Base-by-base conservation (phyloP, 1,140 invertebrate species). In the Steinernema khuongi region DNA sequence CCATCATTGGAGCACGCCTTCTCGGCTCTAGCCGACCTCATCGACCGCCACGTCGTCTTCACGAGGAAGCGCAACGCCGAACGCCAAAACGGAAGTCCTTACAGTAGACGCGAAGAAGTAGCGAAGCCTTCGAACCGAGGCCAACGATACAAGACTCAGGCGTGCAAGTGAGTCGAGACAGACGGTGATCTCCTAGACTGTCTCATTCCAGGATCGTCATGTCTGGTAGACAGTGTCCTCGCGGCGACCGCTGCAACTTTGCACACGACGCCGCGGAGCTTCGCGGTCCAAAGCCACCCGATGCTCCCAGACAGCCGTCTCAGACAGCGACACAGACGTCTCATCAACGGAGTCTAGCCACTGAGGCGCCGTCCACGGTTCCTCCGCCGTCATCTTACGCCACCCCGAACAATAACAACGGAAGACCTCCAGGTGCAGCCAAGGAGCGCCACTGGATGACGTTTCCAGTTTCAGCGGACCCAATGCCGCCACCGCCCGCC, bases 241-340 rank as follows among this genome's bases (percentile, higher is more conserved):
- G 93, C 30, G 92, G 93, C 1, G 90, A 89, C 22, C 91, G 90
- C 80, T 97, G 94, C 85, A 94, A 92, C 0, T 96, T 94, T 88
- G 93, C 93, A 31, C 94, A 96, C 85, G 93, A 91, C 7, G 91
- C 92, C 74, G 91, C 93, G 74, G 94, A 97, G 86, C 86, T 95
- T 19, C 76, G 80, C 14, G 31, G 7, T n/a, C 68, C 4, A 41
- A 30, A 1, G 69, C 36, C 33, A 33, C 43, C 33, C 44, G 17
- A 32, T 60, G 50, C 22, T 22, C 4, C 14, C 22, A 14, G 50
- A 60, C 11, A 22, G 26, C 50, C 50, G 4, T 60, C 50, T 7
- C 50, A 60, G 50, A 7, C 36, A 41, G n/a, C 36, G 36, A 41
- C n/a, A n/a, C 7, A n/a, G n/a, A 22, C 50, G 14, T 7, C 50